A percentile compares a stretch with the other conserved stretches of the same genome.
phyloP scores from a whole-genome alignment of 2,888 invertebrate species.

The Drosophila nigricruria region DNA sequence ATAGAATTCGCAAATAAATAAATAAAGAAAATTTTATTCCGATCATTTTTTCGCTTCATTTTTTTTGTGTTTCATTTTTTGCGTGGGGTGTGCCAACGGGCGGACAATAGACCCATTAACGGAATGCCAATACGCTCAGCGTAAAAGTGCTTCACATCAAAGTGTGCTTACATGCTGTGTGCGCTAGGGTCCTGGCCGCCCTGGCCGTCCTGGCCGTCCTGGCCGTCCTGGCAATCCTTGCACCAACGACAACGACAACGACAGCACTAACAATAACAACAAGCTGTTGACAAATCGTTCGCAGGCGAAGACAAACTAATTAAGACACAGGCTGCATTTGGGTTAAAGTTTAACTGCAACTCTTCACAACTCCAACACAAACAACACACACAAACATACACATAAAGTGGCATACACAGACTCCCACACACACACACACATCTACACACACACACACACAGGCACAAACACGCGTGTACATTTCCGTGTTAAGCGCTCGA shows the following conservation, averaged over 20 bases:
- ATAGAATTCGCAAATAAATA: neutral
- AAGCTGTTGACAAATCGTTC: constrained; percentile 49
- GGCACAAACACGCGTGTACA: constrained; percentile 65
- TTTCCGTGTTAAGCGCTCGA: constrained; percentile 64
- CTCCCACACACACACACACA: constrained; percentile 21
- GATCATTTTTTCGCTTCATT: constrained; percentile 23
- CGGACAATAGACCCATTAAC: constrained; percentile 71
- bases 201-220: constrained; percentile 20
- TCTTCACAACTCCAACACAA: constrained; percentile 37
- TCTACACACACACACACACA: constrained; percentile 26
- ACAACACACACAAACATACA: constrained; percentile 18
- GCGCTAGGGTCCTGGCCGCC: too few species aligned
- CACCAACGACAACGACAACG: constrained; percentile 2
- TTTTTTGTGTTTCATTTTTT: constrained; percentile 13
- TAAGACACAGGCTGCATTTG: constrained; percentile 45
- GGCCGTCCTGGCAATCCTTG: constrained; percentile 13
- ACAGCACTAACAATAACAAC: constrained; percentile 8
- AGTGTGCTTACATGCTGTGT: constrained; percentile 59
- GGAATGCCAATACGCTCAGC: constrained; percentile 27
- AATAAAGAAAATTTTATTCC: constrained; percentile 13
- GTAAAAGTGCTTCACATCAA: constrained; percentile 64
- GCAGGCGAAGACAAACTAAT: constrained; percentile 50
- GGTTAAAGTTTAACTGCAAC: constrained; percentile 41
- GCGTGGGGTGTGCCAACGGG: constrained; percentile 44
- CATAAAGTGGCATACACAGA: constrained; percentile 7